These are phyloP conservation scores for Globia sparganii DNA, from an alignment of 2,888 invertebrate genomes.

Conservation along the genomic window DNA sequence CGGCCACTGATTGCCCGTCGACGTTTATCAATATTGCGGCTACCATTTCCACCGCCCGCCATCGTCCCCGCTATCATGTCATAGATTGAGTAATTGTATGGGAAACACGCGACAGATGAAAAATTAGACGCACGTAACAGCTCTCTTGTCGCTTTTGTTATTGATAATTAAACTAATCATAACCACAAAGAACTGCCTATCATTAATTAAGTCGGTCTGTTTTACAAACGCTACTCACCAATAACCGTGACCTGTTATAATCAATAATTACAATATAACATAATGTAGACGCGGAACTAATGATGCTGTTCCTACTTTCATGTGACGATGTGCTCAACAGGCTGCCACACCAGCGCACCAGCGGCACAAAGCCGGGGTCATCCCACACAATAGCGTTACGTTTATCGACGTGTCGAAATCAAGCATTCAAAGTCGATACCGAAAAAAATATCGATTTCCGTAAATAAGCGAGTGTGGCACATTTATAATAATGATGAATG, in stretches of 20 bases:
- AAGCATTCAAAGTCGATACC: conserved; percentile 87
- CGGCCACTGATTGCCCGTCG: conserved; percentile 85
- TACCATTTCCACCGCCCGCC: conserved; percentile 70
- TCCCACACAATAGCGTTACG: conserved; percentile 86
- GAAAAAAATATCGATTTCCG: conserved; percentile 91
- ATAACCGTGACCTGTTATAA: conserved; percentile 87
- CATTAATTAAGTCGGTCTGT: conserved; percentile 84
- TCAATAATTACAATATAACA: conserved; percentile 88
- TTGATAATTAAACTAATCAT: conserved; percentile 80
- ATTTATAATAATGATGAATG: conserved; percentile 91
- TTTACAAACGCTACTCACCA: conserved; percentile 79
- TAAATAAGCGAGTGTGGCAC: conserved; percentile 90
- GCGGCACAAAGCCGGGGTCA: conserved; percentile 84
- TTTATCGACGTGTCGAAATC: conserved; percentile 88
- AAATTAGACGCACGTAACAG: conserved; percentile 74
- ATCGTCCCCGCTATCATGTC: conserved; percentile 69
- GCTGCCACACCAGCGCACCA: conserved; percentile 67
- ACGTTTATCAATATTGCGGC: conserved; percentile 89
- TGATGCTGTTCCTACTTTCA: conserved; percentile 78
- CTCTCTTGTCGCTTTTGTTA: conserved; percentile 76
- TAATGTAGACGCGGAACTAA: conserved; percentile 86
- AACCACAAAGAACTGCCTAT: conserved; percentile 72
- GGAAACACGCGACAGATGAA: conserved; percentile 73
- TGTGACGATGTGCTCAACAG: conserved; percentile 80
- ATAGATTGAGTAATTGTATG: conserved; percentile 70